These are phyloP conservation scores for Scaptodrosophila latifasciaeformis DNA, from an alignment of 2,888 invertebrate species.

Conservation along the genomic window DNA sequence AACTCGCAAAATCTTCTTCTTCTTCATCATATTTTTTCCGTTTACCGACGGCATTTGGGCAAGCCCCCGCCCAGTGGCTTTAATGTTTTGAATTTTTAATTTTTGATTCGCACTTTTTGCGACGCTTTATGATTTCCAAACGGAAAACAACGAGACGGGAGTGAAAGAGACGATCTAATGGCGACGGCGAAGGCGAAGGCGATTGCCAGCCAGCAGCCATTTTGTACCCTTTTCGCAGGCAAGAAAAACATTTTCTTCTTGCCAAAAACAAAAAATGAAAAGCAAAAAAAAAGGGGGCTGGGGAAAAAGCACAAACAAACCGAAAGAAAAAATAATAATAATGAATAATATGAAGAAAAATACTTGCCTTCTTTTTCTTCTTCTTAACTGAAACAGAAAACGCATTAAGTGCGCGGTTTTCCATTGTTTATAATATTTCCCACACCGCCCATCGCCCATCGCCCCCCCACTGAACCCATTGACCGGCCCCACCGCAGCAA, in stretches of 20 bases:
- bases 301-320: too few species aligned
- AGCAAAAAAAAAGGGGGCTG: slow-evolving; percentile 4
- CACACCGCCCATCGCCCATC: slow-evolving; percentile 8
- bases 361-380: slow-evolving; percentile 39
- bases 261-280: slow-evolving; percentile 1
- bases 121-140: slow-evolving; percentile 15
- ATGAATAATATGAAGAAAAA: slow-evolving; percentile 68
- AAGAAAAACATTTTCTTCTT: slow-evolving; percentile 59
- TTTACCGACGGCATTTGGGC: slow-evolving; percentile 49
- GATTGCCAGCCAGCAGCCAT: slow-evolving; percentile 20
- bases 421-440: slow-evolving; percentile 63
- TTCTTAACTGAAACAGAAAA: slow-evolving; percentile 53
- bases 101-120: slow-evolving; percentile 32
- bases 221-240: slow-evolving; percentile 64
- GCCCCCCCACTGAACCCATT: slow-evolving; percentile 18
- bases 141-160: neutral
- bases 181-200: slow-evolving; percentile 32
- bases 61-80: slow-evolving; percentile 1
- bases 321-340: too few species aligned
- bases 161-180: slow-evolving; percentile 35
- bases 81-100: slow-evolving; percentile 47
- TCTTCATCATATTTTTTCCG: slow-evolving; percentile 7
- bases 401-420: slow-evolving; percentile 72
- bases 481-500: slow-evolving; percentile 15
- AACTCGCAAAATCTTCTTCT: neutral